Percentiles rank a stretch among this genome's conserved stretches.
Conservation (phyloP, 2,888 invertebrate species). For the Protonemura montana region DNA sequence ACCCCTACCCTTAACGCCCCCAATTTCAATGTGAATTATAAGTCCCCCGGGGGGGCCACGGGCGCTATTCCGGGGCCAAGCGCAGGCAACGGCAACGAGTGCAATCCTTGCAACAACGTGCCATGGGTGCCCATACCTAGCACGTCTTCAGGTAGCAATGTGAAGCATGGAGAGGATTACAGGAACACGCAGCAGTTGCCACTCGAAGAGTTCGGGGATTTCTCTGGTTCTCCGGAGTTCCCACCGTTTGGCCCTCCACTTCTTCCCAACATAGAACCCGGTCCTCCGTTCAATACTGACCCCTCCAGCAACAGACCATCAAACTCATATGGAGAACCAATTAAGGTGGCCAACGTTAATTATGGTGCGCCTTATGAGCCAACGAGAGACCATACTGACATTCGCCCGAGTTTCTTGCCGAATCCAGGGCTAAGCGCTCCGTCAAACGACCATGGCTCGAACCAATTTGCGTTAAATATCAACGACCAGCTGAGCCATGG, state of each 20-base stretch:
- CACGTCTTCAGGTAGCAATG: not conserved
- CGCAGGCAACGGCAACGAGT: conserved; percentile 63
- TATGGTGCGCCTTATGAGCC: conserved; percentile 41
- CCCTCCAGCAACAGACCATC: not conserved
- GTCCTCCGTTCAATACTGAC: conserved; percentile 42
- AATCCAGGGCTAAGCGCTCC: not conserved
- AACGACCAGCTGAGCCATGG: conserved; percentile 21
- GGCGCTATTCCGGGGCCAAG: conserved; percentile 7
- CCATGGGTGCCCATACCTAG: conserved; percentile 80
- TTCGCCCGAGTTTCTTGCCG: not conserved
- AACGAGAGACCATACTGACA: not conserved
- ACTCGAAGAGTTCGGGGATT: conserved; percentile 7
- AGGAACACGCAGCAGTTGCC: conserved; percentile 12
- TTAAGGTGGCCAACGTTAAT: conserved; percentile 45
- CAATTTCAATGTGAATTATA: not conserved
- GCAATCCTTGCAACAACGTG: conserved; percentile 79
- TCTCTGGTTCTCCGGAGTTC: conserved; percentile 40
- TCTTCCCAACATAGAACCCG: conserved; percentile 41
- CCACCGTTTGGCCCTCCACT: conserved; percentile 36
- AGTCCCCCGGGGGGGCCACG: not conserved
- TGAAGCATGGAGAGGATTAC: not conserved
- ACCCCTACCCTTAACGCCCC: not conserved
- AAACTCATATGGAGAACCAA: conserved; percentile 49
- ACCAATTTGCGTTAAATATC: conserved; percentile 28
- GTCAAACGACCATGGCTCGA: not conserved